Evolutionary conservation across 2,888 invertebrate genomes (phyloP).

Genomic region (Metellina segmentata): DNA sequence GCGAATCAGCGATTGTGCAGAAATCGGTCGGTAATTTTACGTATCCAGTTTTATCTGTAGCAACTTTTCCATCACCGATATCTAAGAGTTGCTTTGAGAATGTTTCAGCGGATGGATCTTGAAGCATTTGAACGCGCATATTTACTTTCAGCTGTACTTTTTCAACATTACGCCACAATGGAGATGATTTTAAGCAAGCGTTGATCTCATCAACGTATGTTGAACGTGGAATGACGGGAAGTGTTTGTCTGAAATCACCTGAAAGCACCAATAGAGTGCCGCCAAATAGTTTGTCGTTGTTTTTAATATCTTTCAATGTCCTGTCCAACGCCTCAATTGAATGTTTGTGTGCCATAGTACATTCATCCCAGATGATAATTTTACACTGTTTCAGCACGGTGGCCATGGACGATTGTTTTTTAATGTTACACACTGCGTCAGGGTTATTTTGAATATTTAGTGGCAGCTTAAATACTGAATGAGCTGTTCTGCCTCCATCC

Average conservation of each 20-base stretch:
- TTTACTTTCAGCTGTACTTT: no score
- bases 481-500: conserved; percentile 70
- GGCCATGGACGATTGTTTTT: no score
- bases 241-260: conserved; percentile 78
- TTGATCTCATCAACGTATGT: no score
- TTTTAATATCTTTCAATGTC: conserved; percentile 66
- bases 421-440: conserved; percentile 36
- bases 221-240: conserved; percentile 77
- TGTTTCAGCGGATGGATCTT: no score
- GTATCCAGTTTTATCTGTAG: conserved; percentile 55
- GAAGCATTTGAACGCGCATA: no score
- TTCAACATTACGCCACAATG: no score
- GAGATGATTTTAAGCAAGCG: no score
- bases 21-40: conserved; percentile 60
- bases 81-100: no score
- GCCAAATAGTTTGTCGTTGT: no score
- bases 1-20: conserved; percentile 57
- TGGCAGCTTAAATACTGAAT: conserved; percentile 73
- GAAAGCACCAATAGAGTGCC: no score
- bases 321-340: conserved; percentile 78
- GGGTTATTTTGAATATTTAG: conserved; percentile 45
- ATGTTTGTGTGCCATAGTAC: conserved; percentile 80
- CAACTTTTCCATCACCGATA: no score
- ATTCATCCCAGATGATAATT: conserved; percentile 48
- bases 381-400: conserved; percentile 43